Percentiles rank a stretch among this genome's conserved stretches.
These are phyloP conservation scores for Athalia circularis DNA, from an alignment of 2,888 invertebrate genomes.

Conservation along the genomic window DNA sequence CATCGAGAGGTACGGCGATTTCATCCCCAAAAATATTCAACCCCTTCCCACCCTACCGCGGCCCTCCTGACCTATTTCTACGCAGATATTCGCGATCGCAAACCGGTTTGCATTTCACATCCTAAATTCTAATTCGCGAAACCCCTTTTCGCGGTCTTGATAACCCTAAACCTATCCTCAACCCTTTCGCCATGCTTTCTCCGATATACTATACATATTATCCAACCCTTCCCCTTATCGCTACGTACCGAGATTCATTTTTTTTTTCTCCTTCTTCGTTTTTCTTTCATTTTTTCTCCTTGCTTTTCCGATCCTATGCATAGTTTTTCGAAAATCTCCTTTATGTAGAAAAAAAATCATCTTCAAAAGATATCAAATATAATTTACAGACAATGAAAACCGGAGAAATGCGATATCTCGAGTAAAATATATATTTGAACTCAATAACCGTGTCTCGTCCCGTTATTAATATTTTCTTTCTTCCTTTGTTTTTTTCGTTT, in stretches of 20 bases:
- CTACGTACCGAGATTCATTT: slow-evolving; percentile 10
- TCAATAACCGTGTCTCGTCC: too few species aligned
- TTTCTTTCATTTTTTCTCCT: not conserved
- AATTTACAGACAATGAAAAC: too few species aligned
- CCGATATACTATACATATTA: not conserved
- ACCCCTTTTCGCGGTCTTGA: slow-evolving; percentile 17
- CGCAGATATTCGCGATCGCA: slow-evolving; percentile 28
- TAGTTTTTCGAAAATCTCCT: too few species aligned
- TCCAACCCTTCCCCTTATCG: too few species aligned
- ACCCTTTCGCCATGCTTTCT: not conserved
- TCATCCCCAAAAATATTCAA: not conserved
- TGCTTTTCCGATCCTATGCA: too few species aligned
- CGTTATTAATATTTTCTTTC: not conserved
- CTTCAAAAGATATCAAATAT: not conserved
- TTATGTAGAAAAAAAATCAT: too few species aligned
- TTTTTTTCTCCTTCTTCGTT: not conserved
- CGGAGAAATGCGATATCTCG: too few species aligned
- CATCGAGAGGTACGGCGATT: not conserved
- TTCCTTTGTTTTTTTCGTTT: not conserved
- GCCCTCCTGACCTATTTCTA: slow-evolving; percentile 7
- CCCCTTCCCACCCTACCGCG: too few species aligned
- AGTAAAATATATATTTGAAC: too few species aligned
- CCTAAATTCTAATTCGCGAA: slow-evolving; percentile 40
- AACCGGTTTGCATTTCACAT: slow-evolving; percentile 42
- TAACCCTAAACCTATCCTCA: slow-evolving; percentile 32